Evolutionary conservation across 2,113 vertebrate species (phyloP), one percentile per base, ranked within the genome.

Genomic region (Epinephelus fuscoguttatus): DNA sequence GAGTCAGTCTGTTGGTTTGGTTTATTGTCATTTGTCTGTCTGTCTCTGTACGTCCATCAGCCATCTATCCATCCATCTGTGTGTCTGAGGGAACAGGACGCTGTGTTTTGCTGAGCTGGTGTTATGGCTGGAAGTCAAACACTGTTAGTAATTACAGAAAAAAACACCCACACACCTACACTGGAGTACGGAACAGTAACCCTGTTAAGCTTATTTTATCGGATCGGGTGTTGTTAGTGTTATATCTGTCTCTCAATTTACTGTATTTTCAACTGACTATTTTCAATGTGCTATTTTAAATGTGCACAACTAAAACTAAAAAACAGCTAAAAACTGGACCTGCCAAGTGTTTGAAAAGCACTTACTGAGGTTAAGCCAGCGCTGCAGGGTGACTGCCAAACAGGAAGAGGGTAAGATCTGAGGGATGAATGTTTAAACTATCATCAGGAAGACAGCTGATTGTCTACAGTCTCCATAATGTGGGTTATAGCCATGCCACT

Each of bases 41-140:
- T 50, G 57, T 64, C 47, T 66, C 33, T 27, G 61, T 61, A n/a
- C 42, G 70, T 75, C 14, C 42, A 19, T 52, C 64, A 56, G 70
- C 67, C 63, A 12, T 49, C 50, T 56, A n/a, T 80, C 68, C 33
- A 9, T 71, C 64, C 30, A 23, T 78, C 50, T 12, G 14, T 66
- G 56, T 40, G 61, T 13, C 21, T 40, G 27, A 3, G 2, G 21
- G 63, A 71, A 84, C 37, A 69, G 84, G 52, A 84, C 53, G 21
- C 69, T 17, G 53, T 82, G 77, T 84, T 88, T 82, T 84, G 84
- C 86, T 84, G 84, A 82, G 78, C 25, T 87, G 59, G 73, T 76
- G 57, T 86, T 87, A 67, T 78, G 66, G 66, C 33, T 62, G 78
- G 75, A 82, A 77, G 70, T 78, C 84, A 91, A 91, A 91, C 75